phyloP scores from a whole-genome alignment of 2,113 vertebrate species.

The Leptosomus discolor region DNA sequence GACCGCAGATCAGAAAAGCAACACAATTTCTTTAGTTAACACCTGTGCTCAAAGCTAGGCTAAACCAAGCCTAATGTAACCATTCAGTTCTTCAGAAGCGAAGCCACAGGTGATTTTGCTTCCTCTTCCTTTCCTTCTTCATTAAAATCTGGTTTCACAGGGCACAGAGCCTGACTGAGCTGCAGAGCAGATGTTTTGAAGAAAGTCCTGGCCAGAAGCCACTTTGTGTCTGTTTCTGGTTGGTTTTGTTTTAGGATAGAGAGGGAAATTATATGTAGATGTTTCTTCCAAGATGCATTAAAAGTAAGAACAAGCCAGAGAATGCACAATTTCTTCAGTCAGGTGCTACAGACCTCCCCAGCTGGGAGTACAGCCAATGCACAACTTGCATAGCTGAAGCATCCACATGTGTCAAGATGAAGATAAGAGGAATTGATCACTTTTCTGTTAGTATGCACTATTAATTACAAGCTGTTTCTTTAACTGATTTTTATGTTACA shows the following conservation, averaged over 20 bases:
- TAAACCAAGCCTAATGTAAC: not conserved
- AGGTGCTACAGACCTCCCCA: not conserved
- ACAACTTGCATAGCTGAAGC: not conserved
- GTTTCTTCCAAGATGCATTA: not conserved
- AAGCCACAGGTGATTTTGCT: slow-evolving; percentile 64
- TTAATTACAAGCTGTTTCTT: not conserved
- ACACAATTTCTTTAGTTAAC: not conserved
- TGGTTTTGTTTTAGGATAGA: not conserved
- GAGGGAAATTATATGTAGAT: not conserved
- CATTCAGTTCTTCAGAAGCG: slow-evolving; percentile 38
- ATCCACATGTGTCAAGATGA: not conserved
- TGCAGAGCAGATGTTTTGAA: slow-evolving; percentile 30
- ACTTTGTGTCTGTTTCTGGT: not conserved
- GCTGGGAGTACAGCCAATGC: not conserved
- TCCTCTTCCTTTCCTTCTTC: slow-evolving; percentile 43
- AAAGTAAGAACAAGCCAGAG: not conserved
- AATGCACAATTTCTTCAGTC: not conserved
- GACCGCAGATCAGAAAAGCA: not conserved
- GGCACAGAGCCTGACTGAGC: not conserved
- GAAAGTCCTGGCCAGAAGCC: not conserved
- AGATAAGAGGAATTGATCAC: not conserved
- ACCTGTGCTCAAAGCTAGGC: slow-evolving; percentile 13
- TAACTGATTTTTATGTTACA: not conserved
- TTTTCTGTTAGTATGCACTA: not conserved
- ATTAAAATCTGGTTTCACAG: slow-evolving; percentile 47